Evolutionary conservation across 2,113 vertebrate species (phyloP).

Genomic region (Syngnathus floridae): DNA sequence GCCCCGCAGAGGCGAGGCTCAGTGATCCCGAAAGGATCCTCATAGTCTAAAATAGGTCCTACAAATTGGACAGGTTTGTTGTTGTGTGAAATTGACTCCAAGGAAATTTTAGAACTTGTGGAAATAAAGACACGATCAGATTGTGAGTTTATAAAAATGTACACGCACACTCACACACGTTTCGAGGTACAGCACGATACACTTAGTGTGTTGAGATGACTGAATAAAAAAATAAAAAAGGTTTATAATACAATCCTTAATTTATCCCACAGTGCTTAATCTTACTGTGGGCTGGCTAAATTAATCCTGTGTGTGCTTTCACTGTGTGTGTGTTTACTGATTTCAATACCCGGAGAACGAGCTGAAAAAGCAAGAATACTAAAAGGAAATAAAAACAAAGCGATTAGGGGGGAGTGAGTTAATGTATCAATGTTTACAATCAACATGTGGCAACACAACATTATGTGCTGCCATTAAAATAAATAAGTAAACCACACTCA

Average conservation of each 20-base stretch:
- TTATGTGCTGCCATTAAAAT: background rate
- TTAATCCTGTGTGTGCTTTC: slow-evolving; percentile 50
- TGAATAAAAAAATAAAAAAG: background rate
- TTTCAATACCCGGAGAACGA: slow-evolving; percentile 2
- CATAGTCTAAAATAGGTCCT: slow-evolving; percentile 37
- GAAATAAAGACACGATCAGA: slow-evolving; percentile 3
- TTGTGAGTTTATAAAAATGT: background rate
- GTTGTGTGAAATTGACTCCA: slow-evolving; percentile 25
- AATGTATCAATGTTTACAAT: slow-evolving; percentile 17
- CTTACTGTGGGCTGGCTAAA: slow-evolving; percentile 41
- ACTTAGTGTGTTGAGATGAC: no score
- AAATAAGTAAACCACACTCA: slow-evolving; percentile 8
- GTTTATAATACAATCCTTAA: slow-evolving; percentile 49
- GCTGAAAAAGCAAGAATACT: background rate
- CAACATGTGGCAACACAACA: slow-evolving; percentile 9
- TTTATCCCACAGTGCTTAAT: slow-evolving; percentile 61
- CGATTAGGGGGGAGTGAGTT: slow-evolving; percentile 6
- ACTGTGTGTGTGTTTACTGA: slow-evolving; percentile 14
- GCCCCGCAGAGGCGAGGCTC: slow-evolving; percentile 12
- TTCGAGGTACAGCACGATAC: no score
- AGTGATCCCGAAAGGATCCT: slow-evolving; percentile 13
- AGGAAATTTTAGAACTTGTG: slow-evolving; percentile 10
- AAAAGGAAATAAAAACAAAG: background rate
- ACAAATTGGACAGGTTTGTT: slow-evolving; percentile 28
- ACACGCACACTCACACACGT: slow-evolving; percentile 1